Percentiles rank a stretch among this genome's conserved stretches.
Conservation (phyloP, 2,888 invertebrate genomes). For the Drosophila multiciliata region DNA sequence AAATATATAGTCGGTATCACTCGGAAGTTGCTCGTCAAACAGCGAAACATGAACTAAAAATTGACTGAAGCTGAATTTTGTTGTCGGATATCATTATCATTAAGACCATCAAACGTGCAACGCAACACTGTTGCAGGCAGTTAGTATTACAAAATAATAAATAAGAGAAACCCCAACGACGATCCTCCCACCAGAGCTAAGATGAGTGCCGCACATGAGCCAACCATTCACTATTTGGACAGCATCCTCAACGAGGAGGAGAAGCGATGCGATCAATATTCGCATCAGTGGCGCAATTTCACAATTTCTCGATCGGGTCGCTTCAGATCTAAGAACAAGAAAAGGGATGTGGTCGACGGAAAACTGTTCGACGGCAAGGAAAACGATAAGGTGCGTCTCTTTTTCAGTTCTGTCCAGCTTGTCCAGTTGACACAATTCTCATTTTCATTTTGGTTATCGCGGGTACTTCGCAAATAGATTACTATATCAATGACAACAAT, state of each 20-base stretch:
- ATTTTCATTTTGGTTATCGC: constrained; percentile 29
- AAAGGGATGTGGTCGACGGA: constrained; percentile 86
- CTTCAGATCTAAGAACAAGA: constrained; percentile 87
- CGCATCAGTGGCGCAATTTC: constrained; percentile 83
- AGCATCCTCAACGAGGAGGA: constrained; percentile 84
- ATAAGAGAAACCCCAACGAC: not conserved
- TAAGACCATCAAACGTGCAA: constrained; percentile 13
- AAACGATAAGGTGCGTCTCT: constrained; percentile 64
- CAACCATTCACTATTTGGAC: constrained; percentile 83
- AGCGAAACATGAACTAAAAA: constrained; percentile 47
- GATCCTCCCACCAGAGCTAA: constrained; percentile 49
- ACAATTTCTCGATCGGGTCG: constrained; percentile 88
- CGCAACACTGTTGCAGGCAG: not conserved
- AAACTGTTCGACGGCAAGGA: constrained; percentile 86
- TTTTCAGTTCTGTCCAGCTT: not conserved
- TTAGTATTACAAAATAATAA: not conserved
- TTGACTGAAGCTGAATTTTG: constrained; percentile 15
- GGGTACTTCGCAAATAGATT: constrained; percentile 31
- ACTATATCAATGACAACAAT: constrained; percentile 38
- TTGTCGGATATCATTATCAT: constrained; percentile 18
- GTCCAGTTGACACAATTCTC: constrained; percentile 12
- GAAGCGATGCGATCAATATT: constrained; percentile 82
- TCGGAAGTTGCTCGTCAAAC: constrained; percentile 19
- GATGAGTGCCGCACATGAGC: constrained; percentile 78
- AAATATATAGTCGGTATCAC: constrained; percentile 19